Conservation (phyloP, 2,888 invertebrate genomes). For the Melangyna quadrimaculata region DNA sequence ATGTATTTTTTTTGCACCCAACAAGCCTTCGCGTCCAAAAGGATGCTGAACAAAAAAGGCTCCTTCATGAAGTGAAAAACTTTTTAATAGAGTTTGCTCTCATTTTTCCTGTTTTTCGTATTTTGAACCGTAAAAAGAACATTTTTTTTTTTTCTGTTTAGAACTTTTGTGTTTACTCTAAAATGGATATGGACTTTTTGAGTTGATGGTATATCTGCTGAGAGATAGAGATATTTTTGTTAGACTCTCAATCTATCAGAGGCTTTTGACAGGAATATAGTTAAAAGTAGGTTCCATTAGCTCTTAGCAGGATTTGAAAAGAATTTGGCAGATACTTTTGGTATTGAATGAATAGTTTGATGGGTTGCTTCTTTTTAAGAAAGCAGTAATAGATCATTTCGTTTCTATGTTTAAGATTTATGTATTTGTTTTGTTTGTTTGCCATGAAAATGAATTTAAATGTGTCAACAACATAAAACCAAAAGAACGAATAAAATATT, state of each 20-base stretch:
- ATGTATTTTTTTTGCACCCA: not conserved
- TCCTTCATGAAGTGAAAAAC: constrained; percentile 43
- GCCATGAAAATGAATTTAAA: not conserved
- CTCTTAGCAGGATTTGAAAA: not conserved
- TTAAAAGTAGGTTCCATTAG: not conserved
- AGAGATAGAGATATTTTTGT: not conserved
- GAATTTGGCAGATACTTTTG: not conserved
- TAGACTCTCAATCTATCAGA: not conserved
- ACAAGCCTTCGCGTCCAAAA: constrained; percentile 5
- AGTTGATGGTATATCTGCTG: not conserved
- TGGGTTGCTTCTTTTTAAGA: not conserved
- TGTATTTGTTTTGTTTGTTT: not conserved
- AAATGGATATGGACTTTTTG: not conserved
- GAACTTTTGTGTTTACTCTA: constrained; percentile 1
- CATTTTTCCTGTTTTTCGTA: constrained; percentile 34
- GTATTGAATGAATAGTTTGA: not conserved
- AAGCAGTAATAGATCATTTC: not conserved
- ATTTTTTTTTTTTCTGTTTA: not conserved
- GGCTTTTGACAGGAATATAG: not conserved
- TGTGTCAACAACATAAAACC: not conserved
- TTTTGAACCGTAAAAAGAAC: constrained; percentile 25
- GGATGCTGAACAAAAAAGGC: constrained; percentile 23
- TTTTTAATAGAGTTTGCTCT: constrained; percentile 58
- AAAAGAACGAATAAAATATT: not conserved
- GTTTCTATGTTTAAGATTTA: not conserved